Evolutionary conservation across 1,140 invertebrate species (phyloP), one percentile per base, ranked within the genome.

Genomic region (Drosophila sulfurigaster): DNA sequence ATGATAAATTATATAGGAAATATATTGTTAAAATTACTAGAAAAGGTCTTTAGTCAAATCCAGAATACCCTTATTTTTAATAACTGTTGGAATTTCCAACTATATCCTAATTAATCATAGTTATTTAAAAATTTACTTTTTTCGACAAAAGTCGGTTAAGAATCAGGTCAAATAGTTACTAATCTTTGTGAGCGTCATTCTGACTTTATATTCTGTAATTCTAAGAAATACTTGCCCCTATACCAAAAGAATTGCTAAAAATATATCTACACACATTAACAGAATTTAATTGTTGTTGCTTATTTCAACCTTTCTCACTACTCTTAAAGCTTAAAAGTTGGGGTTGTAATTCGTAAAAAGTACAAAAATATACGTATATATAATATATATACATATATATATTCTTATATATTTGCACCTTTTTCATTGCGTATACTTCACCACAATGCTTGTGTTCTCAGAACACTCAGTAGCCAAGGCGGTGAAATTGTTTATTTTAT

Each of bases 401-500:
- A 0, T 46, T 56, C 25, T 28, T 46, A 56, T 65, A 43, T 65
- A 7, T 38, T 3, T 41, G 51, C 48, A 60, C 13, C 13, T 54
- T 57, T 25, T 35, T 30, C 49, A 54, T 41, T 72, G 63, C 69
- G 45, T 11, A 66, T 57, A 49, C 51, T 70, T 51, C 43, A 70
- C 58, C 72, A 69, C 66, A 75, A 57, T 15, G 58, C 58, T 60
- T 51, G 7, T 43, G 8, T 75, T 75, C 72, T 57, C 25, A 16
- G 72, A 75, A 75, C 51, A 10, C 58, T 25, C 20, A 25, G 58
- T 63, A 43, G 52, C 58, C 51, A 63, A 51, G 43, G 13, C 43
- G 13, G 7, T 45, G 11, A 57, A 57, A 49, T 49, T 75, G 72
- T 75, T 75, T 75, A 75, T 71, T 58, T 65, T 71, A 75, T 59